Conservation (phyloP, 2,113 vertebrate genomes). For the Ctenodactylus gundi region DNA sequence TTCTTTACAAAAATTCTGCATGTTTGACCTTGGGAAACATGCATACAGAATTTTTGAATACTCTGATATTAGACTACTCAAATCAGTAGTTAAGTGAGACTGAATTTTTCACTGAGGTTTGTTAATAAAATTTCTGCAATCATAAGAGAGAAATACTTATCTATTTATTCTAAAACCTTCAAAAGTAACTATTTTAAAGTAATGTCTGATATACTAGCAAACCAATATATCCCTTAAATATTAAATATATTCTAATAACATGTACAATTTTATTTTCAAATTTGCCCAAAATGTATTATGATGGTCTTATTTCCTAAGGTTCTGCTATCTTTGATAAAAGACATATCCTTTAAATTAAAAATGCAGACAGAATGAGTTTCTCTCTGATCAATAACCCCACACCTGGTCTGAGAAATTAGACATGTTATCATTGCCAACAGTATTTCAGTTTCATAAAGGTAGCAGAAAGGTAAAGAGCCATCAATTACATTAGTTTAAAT, state of each 20-base stretch:
- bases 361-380: not conserved
- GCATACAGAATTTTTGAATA: constrained; percentile 27
- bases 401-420: not conserved
- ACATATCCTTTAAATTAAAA: not conserved
- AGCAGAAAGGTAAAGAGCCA: not conserved
- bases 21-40: not conserved
- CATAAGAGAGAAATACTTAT: not conserved
- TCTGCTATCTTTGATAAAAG: not conserved
- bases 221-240: not conserved
- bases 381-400: not conserved
- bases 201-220: not conserved
- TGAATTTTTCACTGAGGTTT: not conserved
- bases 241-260: not conserved
- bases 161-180: not conserved
- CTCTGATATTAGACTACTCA: not conserved
- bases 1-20: not conserved
- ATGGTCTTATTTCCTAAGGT: not conserved
- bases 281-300: not conserved
- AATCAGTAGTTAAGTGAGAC: not conserved
- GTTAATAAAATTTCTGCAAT: not conserved
- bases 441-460: not conserved
- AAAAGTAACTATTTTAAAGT: constrained; percentile 1
- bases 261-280: not conserved
- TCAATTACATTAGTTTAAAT: not conserved
- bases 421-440: not conserved